Percentiles rank a stretch among this genome's conserved stretches.
Evolutionary conservation across 2,797 vertebrate genomes (phyloP).

Genomic region (Xenopus petersii): DNA sequence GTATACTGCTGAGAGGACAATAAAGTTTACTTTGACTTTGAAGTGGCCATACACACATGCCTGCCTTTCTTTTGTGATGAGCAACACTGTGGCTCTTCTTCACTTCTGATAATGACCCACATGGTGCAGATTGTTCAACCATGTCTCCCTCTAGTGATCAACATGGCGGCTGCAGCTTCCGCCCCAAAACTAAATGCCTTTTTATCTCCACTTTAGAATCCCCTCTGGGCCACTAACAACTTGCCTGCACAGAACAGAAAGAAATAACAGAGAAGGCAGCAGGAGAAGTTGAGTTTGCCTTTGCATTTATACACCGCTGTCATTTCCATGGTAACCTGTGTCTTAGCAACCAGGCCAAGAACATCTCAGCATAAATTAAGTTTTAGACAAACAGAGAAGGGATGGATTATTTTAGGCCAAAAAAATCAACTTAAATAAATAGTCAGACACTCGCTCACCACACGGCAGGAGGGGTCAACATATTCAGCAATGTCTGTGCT

Average conservation of each 20-base stretch:
- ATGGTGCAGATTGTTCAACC: too few relatives aligned
- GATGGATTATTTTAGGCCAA: slow-evolving; percentile 19
- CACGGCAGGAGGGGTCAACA: neutral
- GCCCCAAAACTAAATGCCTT: neutral
- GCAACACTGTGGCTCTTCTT: too few relatives aligned
- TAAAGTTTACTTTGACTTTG: too few relatives aligned
- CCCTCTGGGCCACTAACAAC: slow-evolving; percentile 5
- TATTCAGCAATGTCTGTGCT: neutral
- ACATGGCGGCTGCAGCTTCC: neutral
- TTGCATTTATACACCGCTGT: slow-evolving; percentile 5
- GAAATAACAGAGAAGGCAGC: slow-evolving; percentile 12
- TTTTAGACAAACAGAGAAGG: slow-evolving; percentile 18
- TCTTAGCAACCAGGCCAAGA: slow-evolving; percentile 42
- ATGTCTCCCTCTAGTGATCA: slow-evolving; percentile 39
- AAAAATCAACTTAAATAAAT: slow-evolving; percentile 24
- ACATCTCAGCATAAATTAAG: slow-evolving; percentile 27
- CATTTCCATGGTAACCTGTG: slow-evolving; percentile 38
- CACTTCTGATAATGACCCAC: too few relatives aligned
- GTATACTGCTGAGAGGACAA: too few relatives aligned
- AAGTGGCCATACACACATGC: too few relatives aligned
- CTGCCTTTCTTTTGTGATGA: too few relatives aligned
- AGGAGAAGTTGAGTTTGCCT: slow-evolving; percentile 18
- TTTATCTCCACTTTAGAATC: slow-evolving; percentile 3
- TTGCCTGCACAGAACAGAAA: neutral
- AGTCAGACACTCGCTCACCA: neutral